A percentile compares a stretch with the other conserved stretches of the same genome.
phyloP scores from a whole-genome alignment of 2,797 vertebrate species.

The Phrynocephalus guinanensis region DNA sequence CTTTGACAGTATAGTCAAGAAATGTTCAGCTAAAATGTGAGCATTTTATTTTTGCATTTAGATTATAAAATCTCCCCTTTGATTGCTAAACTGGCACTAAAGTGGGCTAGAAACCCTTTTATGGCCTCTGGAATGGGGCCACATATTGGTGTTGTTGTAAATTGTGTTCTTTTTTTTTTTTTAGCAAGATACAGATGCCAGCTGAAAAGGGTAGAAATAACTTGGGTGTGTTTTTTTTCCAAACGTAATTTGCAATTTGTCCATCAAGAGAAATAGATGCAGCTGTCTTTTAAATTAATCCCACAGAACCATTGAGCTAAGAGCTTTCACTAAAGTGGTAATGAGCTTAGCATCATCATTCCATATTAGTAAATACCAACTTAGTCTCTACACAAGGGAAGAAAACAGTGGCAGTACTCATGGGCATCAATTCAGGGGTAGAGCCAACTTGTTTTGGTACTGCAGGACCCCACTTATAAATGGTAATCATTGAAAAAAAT shows the following conservation, averaged over 20 bases:
- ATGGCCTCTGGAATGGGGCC: conserved; percentile 43
- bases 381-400: conserved; percentile 23
- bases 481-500: conserved; percentile 1
- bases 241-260: conserved; percentile 78
- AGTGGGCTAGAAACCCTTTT: conserved; percentile 55
- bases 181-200: conserved; percentile 62
- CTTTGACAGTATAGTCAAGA: conserved; percentile 35
- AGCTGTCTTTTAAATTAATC: conserved; percentile 79
- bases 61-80: conserved; percentile 42
- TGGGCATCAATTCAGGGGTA: background rate
- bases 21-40: conserved; percentile 45
- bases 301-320: conserved; percentile 33
- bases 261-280: conserved; percentile 73
- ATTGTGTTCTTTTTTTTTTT: conserved; percentile 62
- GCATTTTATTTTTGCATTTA: conserved; percentile 62
- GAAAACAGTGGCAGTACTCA: conserved; percentile 23
- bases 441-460: conserved; percentile 1
- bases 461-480: conserved; percentile 1
- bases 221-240: conserved; percentile 78
- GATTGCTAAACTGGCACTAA: conserved; percentile 65
- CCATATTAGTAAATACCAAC: conserved; percentile 13
- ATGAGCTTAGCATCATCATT: conserved; percentile 29
- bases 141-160: conserved; percentile 50
- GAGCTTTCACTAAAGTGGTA: conserved; percentile 54
- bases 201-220: conserved; percentile 73